These are phyloP conservation scores for Drosophila repletoides DNA, from an alignment of 1,140 invertebrate genomes.

Conservation along the genomic window DNA sequence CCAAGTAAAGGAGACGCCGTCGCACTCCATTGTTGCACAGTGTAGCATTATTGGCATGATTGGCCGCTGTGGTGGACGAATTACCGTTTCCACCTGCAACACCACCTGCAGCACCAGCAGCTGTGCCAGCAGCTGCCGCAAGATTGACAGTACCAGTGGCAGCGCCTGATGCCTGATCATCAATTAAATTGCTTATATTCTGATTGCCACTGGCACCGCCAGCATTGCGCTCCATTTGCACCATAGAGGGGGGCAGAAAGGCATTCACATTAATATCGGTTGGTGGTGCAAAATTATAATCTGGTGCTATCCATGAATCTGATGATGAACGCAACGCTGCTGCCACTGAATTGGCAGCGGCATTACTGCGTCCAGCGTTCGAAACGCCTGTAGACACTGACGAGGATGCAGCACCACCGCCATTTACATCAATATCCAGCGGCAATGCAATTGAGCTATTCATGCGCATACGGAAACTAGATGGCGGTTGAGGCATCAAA, in stretches of 20 bases:
- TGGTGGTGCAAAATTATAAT: constrained; percentile 39
- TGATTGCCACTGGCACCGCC: constrained; percentile 22
- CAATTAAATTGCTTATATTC: constrained; percentile 55
- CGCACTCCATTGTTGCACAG: constrained; percentile 60
- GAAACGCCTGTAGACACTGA: too few relatives aligned
- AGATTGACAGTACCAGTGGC: not conserved
- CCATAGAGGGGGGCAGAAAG: constrained; percentile 45
- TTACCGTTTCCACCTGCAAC: not conserved
- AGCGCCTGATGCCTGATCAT: constrained; percentile 42
- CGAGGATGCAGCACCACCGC: constrained; percentile 11
- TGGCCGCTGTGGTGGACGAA: not conserved
- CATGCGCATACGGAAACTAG: constrained; percentile 55
- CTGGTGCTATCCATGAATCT: constrained; percentile 64
- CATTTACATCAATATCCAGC: constrained; percentile 65
- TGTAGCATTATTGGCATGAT: constrained; percentile 31
- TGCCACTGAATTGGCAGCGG: constrained; percentile 9
- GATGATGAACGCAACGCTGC: constrained; percentile 53
- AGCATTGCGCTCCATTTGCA: constrained; percentile 34
- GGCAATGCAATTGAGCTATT: constrained; percentile 62
- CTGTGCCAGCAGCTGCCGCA: not conserved
- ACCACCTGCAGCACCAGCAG: not conserved
- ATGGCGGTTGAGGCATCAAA: constrained; percentile 48
- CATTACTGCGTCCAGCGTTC: not conserved
- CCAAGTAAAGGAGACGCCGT: constrained; percentile 60
- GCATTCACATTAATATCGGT: constrained; percentile 27